phyloP scores from a whole-genome alignment of 2,888 invertebrate genomes.

The Branchellion lobata region DNA sequence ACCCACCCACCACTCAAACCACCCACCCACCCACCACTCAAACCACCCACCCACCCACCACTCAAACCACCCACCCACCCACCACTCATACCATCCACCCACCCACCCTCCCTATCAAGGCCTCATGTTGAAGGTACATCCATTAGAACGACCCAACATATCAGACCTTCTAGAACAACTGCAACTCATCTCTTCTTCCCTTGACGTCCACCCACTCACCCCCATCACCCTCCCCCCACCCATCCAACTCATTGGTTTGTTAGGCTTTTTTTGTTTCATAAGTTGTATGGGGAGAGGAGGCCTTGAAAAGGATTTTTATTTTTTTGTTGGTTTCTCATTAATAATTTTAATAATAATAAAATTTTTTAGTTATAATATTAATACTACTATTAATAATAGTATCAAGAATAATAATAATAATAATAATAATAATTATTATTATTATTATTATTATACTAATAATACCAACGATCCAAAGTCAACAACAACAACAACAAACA shows the following conservation, averaged over 20 bases:
- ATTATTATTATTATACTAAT: neutral
- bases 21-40: neutral
- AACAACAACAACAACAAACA: no score
- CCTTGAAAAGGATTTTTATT: neutral
- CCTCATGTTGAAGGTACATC: conserved; percentile 69
- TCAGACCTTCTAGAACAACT: conserved; percentile 79
- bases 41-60: neutral
- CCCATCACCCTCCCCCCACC: neutral
- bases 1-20: no score
- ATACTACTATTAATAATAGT: neutral
- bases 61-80: neutral
- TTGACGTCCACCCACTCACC: conserved; percentile 66
- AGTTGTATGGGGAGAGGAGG: no score
- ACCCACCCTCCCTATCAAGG: conserved; percentile 56
- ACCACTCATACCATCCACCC: neutral
- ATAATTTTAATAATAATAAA: neutral
- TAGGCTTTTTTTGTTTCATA: no score
- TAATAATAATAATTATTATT: no score
- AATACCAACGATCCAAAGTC: no score
- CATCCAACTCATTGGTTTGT: neutral
- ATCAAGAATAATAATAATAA: neutral
- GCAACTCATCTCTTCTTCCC: conserved; percentile 83
- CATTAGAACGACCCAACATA: conserved; percentile 77
- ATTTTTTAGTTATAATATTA: no score
- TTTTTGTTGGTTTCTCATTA: neutral